phyloP scores from a whole-genome alignment of 2,888 invertebrate genomes.

The Esperia sulphurella region DNA sequence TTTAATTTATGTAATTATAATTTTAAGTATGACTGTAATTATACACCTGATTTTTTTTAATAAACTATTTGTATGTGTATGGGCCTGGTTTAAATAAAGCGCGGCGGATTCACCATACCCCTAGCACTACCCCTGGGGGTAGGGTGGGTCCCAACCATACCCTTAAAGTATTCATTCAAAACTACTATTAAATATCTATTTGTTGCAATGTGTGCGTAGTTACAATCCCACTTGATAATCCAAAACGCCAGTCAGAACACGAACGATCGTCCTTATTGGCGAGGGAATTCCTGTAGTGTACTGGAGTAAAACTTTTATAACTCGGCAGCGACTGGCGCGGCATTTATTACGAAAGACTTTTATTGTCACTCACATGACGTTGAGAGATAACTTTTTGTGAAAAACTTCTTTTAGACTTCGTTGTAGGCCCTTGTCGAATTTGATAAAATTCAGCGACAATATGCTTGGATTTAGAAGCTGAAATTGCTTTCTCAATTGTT shows the following conservation, averaged over 20 bases:
- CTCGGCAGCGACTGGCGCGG: neutral
- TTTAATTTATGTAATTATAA: too few relatives aligned
- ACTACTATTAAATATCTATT: too few relatives aligned
- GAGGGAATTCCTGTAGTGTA: constrained; percentile 1
- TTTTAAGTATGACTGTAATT: too few relatives aligned
- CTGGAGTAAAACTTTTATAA: constrained; percentile 15
- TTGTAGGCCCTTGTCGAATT: neutral
- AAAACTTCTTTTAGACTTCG: neutral
- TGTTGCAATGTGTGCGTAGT: too few relatives aligned
- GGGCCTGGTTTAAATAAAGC: too few relatives aligned
- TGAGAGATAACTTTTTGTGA: neutral
- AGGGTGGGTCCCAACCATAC: too few relatives aligned
- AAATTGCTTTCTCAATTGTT: constrained; percentile 3
- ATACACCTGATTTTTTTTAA: too few relatives aligned
- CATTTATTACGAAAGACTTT: constrained; percentile 3
- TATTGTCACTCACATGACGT: neutral
- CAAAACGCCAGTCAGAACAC: neutral
- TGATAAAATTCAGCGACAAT: constrained; percentile 3
- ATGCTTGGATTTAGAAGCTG: neutral
- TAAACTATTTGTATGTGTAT: too few relatives aligned
- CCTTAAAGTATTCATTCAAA: too few relatives aligned
- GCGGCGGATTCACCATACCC: too few relatives aligned
- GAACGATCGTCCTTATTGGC: neutral
- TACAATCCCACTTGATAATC: too few relatives aligned
- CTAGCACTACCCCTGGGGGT: too few relatives aligned